Conservation (phyloP, 2,888 invertebrate genomes). For the Caenorhabditis afra region DNA sequence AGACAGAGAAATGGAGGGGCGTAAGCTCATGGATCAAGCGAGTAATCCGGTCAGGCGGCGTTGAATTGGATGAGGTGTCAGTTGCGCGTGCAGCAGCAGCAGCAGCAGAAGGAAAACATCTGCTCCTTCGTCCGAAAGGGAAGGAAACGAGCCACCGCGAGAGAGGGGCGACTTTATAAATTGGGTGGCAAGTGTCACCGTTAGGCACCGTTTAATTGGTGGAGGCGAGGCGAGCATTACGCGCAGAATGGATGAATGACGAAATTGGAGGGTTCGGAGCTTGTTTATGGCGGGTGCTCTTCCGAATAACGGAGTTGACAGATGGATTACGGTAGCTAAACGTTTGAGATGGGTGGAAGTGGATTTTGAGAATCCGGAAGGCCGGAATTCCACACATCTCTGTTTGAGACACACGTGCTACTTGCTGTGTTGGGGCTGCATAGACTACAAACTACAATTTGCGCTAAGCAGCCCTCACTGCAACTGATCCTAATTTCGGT, state of each 20-base stretch:
- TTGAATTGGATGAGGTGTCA: slow-evolving; percentile 39
- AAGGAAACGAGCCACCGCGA: neutral
- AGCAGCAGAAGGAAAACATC: slow-evolving; percentile 13
- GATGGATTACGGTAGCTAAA: too few species aligned
- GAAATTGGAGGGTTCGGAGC: neutral
- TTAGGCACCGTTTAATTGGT: slow-evolving; percentile 23
- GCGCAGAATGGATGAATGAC: neutral
- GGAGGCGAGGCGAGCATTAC: neutral
- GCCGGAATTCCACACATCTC: too few species aligned
- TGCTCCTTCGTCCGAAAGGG: slow-evolving; percentile 9
- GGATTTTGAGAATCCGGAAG: too few species aligned
- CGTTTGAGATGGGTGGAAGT: too few species aligned
- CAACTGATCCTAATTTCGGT: too few species aligned
- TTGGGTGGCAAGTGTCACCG: slow-evolving; percentile 21
- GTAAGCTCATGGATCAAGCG: slow-evolving; percentile 20
- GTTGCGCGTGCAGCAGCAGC: neutral
- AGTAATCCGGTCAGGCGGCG: slow-evolving; percentile 9
- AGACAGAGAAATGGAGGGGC: neutral
- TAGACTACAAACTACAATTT: slow-evolving; percentile 6
- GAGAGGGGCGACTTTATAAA: slow-evolving; percentile 13
- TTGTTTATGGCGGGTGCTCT: neutral
- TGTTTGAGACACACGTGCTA: too few species aligned
- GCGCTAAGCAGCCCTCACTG: slow-evolving; percentile 2
- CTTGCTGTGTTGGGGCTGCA: too few species aligned
- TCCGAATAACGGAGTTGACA: neutral